Evolutionary conservation across 1,140 invertebrate genomes (phyloP), one percentile per base, ranked within the genome.

Genomic region (Meloidogyne exigua): DNA sequence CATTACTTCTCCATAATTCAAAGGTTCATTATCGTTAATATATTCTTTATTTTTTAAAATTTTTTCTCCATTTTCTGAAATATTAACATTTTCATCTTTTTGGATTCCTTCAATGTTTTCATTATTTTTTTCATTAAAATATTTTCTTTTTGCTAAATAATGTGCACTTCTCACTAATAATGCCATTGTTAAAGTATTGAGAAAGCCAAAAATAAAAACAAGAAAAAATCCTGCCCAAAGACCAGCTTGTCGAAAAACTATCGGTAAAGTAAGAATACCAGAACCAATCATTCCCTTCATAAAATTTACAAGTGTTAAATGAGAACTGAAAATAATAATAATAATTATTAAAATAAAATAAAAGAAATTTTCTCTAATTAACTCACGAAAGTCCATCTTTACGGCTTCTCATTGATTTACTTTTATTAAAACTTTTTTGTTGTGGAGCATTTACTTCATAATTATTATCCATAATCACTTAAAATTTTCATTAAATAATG

Each of bases 1-100:
- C 36, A 83, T 80, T 25, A 84, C 79, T 42, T 81, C 74, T 57
- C 83, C 83, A 70, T 84, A 84, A 75, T 83, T 83, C 81, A 84
- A 75, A 44, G 57, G 79, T 42, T 26, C 80, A 57, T 65, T 74
- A 49, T 67, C 81, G 77, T 65, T 75, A 84, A 66, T 32, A 71
- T 12, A 78, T 36, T 65, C 13, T 23, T 49, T 13, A 36, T 32
- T 23, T 26, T 64, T 28, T 42, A 36, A 63, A 23, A 62, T 26
- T 7, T 5, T 28, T 36, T 23, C 13, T 28, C 62, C 21, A 72
- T 25, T 26, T 32, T 28, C 32, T 62, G 23, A 32, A 3, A 32
- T 32, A 3, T 32, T 10, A 39, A 10, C 10, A 39, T 39, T 57
- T 57, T 57, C 49, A n/a, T n/a, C 5, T n/a, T 57, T 57, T 57